phyloP scores from a whole-genome alignment of 1,140 invertebrate genomes.

The Drosophila sechellia region DNA sequence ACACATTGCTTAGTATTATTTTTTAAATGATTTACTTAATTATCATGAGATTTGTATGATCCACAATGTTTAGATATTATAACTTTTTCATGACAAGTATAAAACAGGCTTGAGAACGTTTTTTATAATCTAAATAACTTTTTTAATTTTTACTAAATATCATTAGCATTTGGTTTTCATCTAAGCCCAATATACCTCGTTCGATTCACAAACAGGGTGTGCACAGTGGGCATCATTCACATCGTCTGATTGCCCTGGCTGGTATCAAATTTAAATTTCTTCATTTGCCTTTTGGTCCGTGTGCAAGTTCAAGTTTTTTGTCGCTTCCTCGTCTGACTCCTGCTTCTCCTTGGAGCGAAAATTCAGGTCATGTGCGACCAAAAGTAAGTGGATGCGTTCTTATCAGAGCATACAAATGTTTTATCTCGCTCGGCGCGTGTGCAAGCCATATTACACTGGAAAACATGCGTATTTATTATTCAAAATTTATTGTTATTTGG shows the following conservation, averaged over 20 bases:
- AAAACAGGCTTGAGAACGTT: too few relatives aligned
- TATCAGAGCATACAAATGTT: constrained; percentile 82
- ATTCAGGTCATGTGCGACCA: constrained; percentile 81
- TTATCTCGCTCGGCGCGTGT: constrained; percentile 75
- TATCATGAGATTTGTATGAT: too few relatives aligned
- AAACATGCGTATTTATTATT: background rate
- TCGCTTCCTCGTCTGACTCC: constrained; percentile 33
- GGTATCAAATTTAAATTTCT: constrained; percentile 79
- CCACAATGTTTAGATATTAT: too few relatives aligned
- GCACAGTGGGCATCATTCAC: constrained; percentile 40
- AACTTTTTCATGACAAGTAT: too few relatives aligned
- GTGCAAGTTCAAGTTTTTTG: constrained; percentile 72
- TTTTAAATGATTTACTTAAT: too few relatives aligned
- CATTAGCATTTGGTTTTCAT: too few relatives aligned
- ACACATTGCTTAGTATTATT: too few relatives aligned
- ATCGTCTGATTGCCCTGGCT: constrained; percentile 54
- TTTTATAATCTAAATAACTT: too few relatives aligned
- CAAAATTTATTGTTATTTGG: too few relatives aligned
- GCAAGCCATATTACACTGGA: constrained; percentile 25
- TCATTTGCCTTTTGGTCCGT: constrained; percentile 64
- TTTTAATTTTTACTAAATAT: too few relatives aligned
- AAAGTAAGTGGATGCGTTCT: constrained; percentile 82
- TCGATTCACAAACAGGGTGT: background rate
- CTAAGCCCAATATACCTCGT: background rate
- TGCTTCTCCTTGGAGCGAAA: constrained; percentile 40